Percentiles rank a stretch among this genome's conserved stretches.
phyloP scores from a whole-genome alignment of 2,113 vertebrate genomes.

The Salvelinus namaycush region DNA sequence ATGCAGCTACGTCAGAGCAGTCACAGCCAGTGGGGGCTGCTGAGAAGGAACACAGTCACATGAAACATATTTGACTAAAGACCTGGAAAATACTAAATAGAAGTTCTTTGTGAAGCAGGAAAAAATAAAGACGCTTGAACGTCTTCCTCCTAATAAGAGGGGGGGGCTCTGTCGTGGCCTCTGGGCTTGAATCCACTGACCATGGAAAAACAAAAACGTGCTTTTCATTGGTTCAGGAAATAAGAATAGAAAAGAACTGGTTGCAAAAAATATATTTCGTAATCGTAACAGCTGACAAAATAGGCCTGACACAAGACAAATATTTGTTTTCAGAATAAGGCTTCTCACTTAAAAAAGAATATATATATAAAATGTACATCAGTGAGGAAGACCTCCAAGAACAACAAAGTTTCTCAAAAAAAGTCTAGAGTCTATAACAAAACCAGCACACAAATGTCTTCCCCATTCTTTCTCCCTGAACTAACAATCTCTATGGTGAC shows the following conservation, averaged over 20 bases:
- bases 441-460: not conserved
- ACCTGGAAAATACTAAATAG: constrained; percentile 13
- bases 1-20: constrained; percentile 28
- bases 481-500: not conserved
- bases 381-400: no score
- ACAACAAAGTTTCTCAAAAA: no score
- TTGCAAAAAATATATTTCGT: constrained; percentile 28
- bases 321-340: constrained; percentile 27
- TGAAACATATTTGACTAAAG: constrained; percentile 25
- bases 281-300: constrained; percentile 17
- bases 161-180: constrained; percentile 33
- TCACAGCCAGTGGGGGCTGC: constrained; percentile 21
- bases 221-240: constrained; percentile 56
- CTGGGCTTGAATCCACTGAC: constrained; percentile 60
- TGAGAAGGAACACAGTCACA: constrained; percentile 41
- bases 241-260: constrained; percentile 17
- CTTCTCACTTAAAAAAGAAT: not conserved
- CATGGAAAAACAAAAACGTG: constrained; percentile 42
- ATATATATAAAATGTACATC: no score
- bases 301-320: constrained; percentile 10
- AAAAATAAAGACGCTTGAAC: constrained; percentile 29
- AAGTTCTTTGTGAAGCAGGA: constrained; percentile 34
- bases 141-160: not conserved
- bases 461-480: not conserved
- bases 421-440: not conserved